Base-by-base conservation (phyloP, 1,140 invertebrate genomes). In the Ips nitidus region DNA sequence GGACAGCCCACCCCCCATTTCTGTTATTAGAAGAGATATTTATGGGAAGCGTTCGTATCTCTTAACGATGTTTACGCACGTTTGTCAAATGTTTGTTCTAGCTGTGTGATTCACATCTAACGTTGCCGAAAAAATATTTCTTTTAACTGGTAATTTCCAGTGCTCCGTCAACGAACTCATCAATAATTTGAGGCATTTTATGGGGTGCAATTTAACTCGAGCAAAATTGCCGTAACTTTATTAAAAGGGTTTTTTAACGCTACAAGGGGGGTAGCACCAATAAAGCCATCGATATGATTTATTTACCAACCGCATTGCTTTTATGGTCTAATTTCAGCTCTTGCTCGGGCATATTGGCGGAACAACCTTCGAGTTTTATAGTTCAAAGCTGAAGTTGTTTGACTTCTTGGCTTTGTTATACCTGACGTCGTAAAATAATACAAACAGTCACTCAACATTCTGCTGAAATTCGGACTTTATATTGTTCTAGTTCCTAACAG, bases 201-300 rank as follows among this genome's bases (percentile, higher is more conserved):
- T 50, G 45, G 45, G 6, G 22, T 6, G 6, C 45, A 50, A 50
- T 50, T 50, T 50, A 50, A 50, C 45, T 50, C 22, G 8, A 22
- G 37, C 52, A 37, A 36, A 55, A 38, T 22, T 55, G 6, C 8
- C 37, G 52, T 55, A 55, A 55, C 52, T 36, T 55, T 55, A 55
- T 55, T 55, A 55, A 55, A 50, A 50, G 45, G 45, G 45, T 50
- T 50, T 50, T 6, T 22, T 22, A 22, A 22, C 7, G 7, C 45
- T 50, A 50, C 45, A 22, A 50, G 45, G 45, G 60, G 60, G 41
- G 37, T 43, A 39, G 43, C 41, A 22, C 41, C 43, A 62, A 62
- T 62, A 62, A 62, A 62, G 50, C 37, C 60, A 62, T 62, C 60
- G 50, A 62, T 62, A 62, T 62, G 60, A 62, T 62, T 62, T 62